phyloP scores from a whole-genome alignment of 2,113 vertebrate genomes.

The Patagioenas fasciata region DNA sequence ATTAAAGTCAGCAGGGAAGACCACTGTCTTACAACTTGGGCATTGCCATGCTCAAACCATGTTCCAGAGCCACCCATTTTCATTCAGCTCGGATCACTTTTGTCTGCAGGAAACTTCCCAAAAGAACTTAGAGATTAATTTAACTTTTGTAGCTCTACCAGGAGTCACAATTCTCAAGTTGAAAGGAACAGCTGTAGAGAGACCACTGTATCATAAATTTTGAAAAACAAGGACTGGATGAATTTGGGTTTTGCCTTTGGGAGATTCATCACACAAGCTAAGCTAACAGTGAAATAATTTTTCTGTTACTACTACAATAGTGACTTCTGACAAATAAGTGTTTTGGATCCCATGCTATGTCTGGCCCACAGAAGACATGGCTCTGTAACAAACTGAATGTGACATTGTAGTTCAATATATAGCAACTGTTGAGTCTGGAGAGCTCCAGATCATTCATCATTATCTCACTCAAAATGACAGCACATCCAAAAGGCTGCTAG shows the following conservation, averaged over 20 bases:
- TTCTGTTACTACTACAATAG: background rate
- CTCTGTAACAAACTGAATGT: background rate
- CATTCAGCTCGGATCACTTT: background rate
- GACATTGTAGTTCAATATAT: background rate
- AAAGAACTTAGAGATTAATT: background rate
- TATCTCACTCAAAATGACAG: background rate
- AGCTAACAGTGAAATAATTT: background rate
- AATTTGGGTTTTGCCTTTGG: background rate
- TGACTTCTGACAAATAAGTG: background rate
- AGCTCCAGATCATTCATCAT: background rate
- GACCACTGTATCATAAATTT: background rate
- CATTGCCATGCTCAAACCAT: background rate
- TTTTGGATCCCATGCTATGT: background rate
- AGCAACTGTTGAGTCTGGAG: background rate
- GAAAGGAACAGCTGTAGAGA: background rate
- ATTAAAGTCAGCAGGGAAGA: background rate
- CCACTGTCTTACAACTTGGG: background rate
- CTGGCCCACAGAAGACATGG: background rate
- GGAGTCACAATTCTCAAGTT: background rate
- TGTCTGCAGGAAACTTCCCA: background rate
- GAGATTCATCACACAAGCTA: background rate
- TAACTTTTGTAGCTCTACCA: background rate
- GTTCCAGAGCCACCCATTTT: background rate
- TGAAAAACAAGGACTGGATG: background rate
- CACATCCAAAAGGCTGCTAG: background rate